Evolutionary conservation across 2,888 invertebrate species (phyloP), one percentile per base, ranked within the genome.

Genomic region (Synanthedon vespiformis): DNA sequence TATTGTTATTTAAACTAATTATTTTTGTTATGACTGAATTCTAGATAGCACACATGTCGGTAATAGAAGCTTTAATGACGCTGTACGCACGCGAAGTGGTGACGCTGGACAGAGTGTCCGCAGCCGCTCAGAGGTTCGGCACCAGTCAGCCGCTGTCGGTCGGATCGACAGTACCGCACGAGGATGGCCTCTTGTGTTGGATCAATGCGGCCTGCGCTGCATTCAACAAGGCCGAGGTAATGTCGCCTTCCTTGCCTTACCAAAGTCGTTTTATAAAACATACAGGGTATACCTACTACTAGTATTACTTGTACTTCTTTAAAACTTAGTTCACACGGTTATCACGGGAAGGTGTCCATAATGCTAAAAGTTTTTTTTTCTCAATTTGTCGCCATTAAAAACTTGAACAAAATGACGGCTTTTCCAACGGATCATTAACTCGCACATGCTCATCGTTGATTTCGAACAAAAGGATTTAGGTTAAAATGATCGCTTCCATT

Each of bases 1-100:
- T 16, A 16, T 16, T 16, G 1, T 16, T 16, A 1, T 16, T 2
- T 16, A 16, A 16, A 16, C n/a, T n/a, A n/a, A n/a, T n/a, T n/a
- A n/a, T n/a, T n/a, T n/a, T n/a, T n/a, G n/a, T n/a, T n/a, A 27
- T 34, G 27, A 34, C 27, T 34, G 8, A 34, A 11, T 85, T 89
- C n/a, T 87, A 97, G 97, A 93, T 92, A 80, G 96, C 96, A 69
- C 98, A 98, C 85, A 94, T 98, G 93, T 92, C 95, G 77, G 95
- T 98, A 85, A 95, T 97, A 84, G 97, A 98, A 88, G 95, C 96
- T 65, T 90, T 98, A 81, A 97, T 98, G 97, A 91, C 92, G 76
- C 90, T 98, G 67, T 97, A 97, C 88, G 94, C 96, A 63, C 93
- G 94, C 70, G 97, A 98, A 85, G 95, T 97, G 67, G 93, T 96